Conservation (phyloP, 2,797 vertebrate genomes). For the Avahi laniger region DNA sequence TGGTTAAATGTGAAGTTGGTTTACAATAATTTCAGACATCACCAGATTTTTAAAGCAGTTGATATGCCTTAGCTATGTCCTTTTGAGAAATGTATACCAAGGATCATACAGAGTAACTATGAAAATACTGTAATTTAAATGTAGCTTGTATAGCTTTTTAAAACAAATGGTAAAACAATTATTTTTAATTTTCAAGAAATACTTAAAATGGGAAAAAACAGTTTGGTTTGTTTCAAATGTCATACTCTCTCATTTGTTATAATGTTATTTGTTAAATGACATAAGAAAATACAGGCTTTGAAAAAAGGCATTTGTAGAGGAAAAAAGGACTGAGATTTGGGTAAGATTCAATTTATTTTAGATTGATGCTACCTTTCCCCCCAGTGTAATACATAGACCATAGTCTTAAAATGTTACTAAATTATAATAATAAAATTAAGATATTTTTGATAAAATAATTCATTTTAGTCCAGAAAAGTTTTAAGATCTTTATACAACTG, state of each 20-base stretch:
- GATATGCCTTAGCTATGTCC: neutral
- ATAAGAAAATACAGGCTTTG: neutral
- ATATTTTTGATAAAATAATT: conserved; percentile 9
- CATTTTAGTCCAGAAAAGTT: neutral
- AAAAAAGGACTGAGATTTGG: neutral
- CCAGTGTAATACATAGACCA: neutral
- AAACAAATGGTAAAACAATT: neutral
- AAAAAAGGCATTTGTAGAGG: neutral
- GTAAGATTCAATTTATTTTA: conserved; percentile 30
- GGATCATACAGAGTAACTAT: neutral
- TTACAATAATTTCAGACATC: conserved; percentile 15
- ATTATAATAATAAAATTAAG: neutral
- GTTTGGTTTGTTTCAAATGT: neutral
- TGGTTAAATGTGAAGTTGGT: neutral
- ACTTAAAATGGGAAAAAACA: neutral
- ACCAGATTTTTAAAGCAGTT: neutral
- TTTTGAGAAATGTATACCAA: neutral
- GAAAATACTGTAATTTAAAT: neutral
- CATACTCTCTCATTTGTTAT: neutral
- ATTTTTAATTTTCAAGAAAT: conserved; percentile 38
- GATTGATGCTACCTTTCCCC: neutral
- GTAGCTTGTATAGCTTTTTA: neutral
- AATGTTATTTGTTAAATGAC: neutral
- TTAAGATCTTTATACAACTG: conserved; percentile 6
- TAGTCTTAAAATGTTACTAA: neutral